Evolutionary conservation across 2,888 invertebrate genomes (phyloP).

Genomic region (Ecliptopera silaceata): DNA sequence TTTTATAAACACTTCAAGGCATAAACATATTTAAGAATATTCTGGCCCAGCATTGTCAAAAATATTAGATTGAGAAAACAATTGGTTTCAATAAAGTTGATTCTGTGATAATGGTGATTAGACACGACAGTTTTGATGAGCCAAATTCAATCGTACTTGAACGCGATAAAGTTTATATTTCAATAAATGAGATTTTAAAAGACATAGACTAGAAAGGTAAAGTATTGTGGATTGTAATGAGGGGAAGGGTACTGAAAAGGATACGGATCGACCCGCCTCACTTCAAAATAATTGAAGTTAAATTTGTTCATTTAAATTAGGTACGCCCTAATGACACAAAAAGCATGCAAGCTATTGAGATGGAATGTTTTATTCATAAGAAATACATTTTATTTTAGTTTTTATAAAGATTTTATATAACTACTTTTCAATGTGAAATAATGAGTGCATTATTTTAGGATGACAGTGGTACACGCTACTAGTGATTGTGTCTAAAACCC

Average conservation of each 20-base stretch:
- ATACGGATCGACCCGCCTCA: conserved; percentile 71
- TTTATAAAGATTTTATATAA: too few species aligned
- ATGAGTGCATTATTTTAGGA: too few species aligned
- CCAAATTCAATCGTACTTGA: background rate
- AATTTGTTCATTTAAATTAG: conserved; percentile 80
- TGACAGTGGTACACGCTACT: too few species aligned
- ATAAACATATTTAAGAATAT: too few species aligned
- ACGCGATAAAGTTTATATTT: background rate
- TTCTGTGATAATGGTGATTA: too few species aligned
- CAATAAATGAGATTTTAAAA: background rate
- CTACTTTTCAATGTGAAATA: too few species aligned
- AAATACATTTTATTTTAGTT: background rate
- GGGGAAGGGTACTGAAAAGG: conserved; percentile 79
- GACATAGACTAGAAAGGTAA: conserved; percentile 45
- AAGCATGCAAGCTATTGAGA: conserved; percentile 39
- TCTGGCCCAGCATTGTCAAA: too few species aligned
- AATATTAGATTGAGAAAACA: too few species aligned
- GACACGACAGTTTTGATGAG: background rate
- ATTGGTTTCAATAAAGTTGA: too few species aligned
- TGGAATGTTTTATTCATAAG: conserved; percentile 40
- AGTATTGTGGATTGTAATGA: conserved; percentile 77
- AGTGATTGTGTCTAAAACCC: too few species aligned
- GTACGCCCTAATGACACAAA: conserved; percentile 57
- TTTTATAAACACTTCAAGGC: too few species aligned
- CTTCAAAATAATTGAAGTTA: conserved; percentile 82